Evolutionary conservation across 2,888 invertebrate genomes (phyloP).

Genomic region (Caenorhabditis macrosperma): DNA sequence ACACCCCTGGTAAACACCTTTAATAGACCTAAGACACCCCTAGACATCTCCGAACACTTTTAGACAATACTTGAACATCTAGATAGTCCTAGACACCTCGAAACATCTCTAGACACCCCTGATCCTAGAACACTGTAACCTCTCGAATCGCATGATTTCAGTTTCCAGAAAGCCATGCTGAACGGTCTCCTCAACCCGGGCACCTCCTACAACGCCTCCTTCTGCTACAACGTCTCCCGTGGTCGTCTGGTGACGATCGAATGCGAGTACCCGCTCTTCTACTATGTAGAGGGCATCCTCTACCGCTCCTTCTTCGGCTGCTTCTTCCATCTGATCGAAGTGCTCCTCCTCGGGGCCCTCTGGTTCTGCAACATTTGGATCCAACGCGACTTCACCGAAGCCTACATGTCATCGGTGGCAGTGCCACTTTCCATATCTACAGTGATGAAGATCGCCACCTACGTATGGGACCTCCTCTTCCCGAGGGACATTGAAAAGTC

Average conservation of each 20-base stretch:
- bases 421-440: slow-evolving; percentile 48
- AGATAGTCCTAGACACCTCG: no score
- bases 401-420: slow-evolving; percentile 53
- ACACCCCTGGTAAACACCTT: no score
- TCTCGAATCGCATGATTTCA: no score
- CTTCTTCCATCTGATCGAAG: slow-evolving; percentile 57
- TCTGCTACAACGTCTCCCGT: slow-evolving; percentile 57
- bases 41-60: no score
- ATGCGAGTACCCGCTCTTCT: slow-evolving; percentile 52
- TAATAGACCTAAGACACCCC: no score
- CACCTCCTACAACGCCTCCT: slow-evolving; percentile 33
- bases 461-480: slow-evolving; percentile 36
- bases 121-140: no score
- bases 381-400: slow-evolving; percentile 56
- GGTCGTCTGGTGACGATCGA: slow-evolving; percentile 44
- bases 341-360: slow-evolving; percentile 45
- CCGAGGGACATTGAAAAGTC: slow-evolving; percentile 47
- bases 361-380: slow-evolving; percentile 64
- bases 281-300: slow-evolving; percentile 43
- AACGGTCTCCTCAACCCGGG: slow-evolving; percentile 39
- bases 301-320: slow-evolving; percentile 56
- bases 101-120: no score
- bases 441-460: slow-evolving; percentile 54
- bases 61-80: no score
- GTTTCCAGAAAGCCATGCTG: slow-evolving; percentile 24